Percentiles rank a stretch among this genome's conserved stretches.
Conservation (phyloP, 1,140 invertebrate genomes). For the Holcopasites calliopsidis region DNA sequence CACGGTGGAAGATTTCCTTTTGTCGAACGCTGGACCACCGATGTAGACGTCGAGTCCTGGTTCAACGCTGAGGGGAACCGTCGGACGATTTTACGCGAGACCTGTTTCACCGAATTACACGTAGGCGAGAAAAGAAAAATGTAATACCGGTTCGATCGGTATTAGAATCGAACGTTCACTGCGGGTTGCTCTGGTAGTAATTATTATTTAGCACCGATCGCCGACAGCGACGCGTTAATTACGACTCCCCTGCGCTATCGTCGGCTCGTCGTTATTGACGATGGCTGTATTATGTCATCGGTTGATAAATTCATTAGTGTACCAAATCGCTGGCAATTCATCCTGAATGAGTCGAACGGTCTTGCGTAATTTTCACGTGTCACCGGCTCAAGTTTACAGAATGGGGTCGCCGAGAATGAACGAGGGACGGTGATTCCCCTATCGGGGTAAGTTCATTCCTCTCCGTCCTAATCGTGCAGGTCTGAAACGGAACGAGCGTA, state of each 20-base stretch:
- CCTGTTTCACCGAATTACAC: neutral
- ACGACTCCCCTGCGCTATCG: neutral
- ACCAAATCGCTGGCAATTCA: neutral
- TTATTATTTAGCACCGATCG: neutral
- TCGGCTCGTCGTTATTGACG: neutral
- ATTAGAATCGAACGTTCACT: neutral
- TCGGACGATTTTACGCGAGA: neutral
- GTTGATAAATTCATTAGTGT: conserved; percentile 4
- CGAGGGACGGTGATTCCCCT: no score
- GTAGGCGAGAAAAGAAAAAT: conserved; percentile 3
- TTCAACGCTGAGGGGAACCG: neutral
- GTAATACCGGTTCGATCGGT: conserved; percentile 18
- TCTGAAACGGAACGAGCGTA: conserved; percentile 52
- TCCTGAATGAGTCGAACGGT: neutral
- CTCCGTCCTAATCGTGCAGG: conserved; percentile 48
- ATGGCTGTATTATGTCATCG: neutral
- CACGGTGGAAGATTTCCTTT: conserved; percentile 1
- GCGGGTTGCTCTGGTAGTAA: neutral
- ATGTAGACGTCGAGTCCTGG: neutral
- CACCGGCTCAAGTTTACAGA: no score
- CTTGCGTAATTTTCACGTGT: neutral
- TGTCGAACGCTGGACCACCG: neutral
- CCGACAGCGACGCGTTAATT: conserved; percentile 22
- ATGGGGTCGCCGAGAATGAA: no score
- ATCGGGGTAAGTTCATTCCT: conserved; percentile 15